Conservation (phyloP, 2,888 invertebrate genomes). For the Rutpela maculata region DNA sequence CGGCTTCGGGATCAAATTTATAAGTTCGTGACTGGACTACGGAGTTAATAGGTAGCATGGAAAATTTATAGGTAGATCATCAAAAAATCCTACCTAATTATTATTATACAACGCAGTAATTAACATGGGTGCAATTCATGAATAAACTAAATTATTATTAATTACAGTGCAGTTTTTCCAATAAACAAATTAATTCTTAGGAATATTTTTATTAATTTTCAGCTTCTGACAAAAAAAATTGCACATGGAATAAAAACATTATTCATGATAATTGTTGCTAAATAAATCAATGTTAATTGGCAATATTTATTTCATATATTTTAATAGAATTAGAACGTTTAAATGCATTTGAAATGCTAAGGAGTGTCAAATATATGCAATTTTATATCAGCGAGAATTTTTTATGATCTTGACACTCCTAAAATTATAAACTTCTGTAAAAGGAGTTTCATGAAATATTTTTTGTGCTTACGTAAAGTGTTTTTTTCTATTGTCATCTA, state of each 20-base stretch:
- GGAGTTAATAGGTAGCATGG: not conserved
- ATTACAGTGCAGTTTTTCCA: constrained; percentile 35
- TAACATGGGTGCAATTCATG: constrained; percentile 42
- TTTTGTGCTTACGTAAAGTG: constrained; percentile 5
- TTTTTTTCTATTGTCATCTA: not conserved
- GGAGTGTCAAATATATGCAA: constrained; percentile 25
- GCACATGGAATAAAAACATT: not conserved
- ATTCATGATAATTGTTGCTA: constrained; percentile 14
- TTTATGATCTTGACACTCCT: constrained; percentile 35
- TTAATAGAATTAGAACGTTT: constrained; percentile 11
- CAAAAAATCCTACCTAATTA: constrained; percentile 39
- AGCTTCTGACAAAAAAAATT: constrained; percentile 14
- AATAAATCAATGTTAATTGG: constrained; percentile 15
- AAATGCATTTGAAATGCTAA: constrained; percentile 12
- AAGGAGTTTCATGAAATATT: constrained; percentile 10
- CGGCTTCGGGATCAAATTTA: too few species aligned
- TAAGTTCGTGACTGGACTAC: too few species aligned
- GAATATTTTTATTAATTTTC: constrained; percentile 16
- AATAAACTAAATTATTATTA: constrained; percentile 41
- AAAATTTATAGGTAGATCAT: constrained; percentile 34
- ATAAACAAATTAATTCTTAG: constrained; percentile 42
- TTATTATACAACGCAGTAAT: constrained; percentile 23
- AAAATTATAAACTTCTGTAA: constrained; percentile 25
- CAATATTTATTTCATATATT: constrained; percentile 3
- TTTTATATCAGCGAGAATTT: not conserved